Evolutionary conservation across 2,888 invertebrate species (phyloP), one percentile per base, ranked within the genome.

Genomic region (Lomographa bimaculata): DNA sequence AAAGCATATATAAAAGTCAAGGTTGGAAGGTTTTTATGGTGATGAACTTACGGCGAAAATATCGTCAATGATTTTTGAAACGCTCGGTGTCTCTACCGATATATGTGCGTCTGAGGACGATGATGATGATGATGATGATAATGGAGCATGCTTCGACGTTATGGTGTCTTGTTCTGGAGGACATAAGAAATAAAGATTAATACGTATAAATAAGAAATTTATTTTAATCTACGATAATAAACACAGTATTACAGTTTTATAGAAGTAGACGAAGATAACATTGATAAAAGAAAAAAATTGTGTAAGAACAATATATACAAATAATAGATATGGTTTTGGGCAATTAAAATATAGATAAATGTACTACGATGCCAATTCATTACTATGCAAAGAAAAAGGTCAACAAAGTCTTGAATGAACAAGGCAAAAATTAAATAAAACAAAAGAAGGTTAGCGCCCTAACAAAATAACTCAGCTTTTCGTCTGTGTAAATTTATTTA

Each of bases 31-130:
- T n/a, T n/a, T n/a, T n/a, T 24, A 40, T 50, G 60, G 47, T 35
- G 23, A 70, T 79, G 72, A 71, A 87, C 89, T 89, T 83, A 89
- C 89, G 53, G 89, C 74, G 48, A 89, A 74, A 33, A 89, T 83
- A 49, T 79, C 86, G 50, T 78, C 84, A 59, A 89, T 72, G 50
- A 87, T 57, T 70, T 77, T 74, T 33, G 86, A 79, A 50, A 75
- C 79, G 57, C 67, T 74, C 64, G 86, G 84, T 55, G 87, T 85
- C 67, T 85, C 67, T 55, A 89, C 67, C 57, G 82, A 71, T 59
- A 87, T 60, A 37, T 79, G 75, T 45, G 79, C 63, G 46, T 77
- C 74, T 35, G 82, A 79, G 57, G 78, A 73, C 54, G 72, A 68
- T 46, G 67, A 62, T 51, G 70, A 64, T 55, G 79, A 66, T 57